Percentiles rank a stretch among this genome's conserved stretches.
Conservation (phyloP, 2,113 vertebrate species). For the Leucopsar rothschildi region DNA sequence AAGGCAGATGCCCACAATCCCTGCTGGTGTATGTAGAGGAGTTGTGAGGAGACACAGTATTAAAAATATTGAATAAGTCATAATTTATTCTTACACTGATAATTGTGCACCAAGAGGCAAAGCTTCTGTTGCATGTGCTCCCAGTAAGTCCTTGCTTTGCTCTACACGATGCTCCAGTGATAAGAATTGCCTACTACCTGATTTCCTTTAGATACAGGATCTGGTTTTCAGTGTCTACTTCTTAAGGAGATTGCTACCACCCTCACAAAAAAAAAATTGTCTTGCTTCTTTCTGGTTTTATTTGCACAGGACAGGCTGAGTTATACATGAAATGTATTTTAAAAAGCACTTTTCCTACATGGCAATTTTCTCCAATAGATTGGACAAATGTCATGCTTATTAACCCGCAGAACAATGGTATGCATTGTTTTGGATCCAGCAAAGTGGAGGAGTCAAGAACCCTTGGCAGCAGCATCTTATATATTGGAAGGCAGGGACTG, state of each 20-base stretch:
- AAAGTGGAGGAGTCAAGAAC: background rate
- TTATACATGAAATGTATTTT: background rate
- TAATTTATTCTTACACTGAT: background rate
- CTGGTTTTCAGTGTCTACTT: background rate
- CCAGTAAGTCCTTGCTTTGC: background rate
- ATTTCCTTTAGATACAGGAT: background rate
- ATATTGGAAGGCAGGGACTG: background rate
- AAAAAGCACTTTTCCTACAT: background rate
- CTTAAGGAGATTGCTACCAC: background rate
- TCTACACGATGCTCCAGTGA: accelerated
- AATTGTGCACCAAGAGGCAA: background rate
- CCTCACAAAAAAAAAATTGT: background rate
- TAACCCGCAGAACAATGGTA: background rate
- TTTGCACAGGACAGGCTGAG: background rate
- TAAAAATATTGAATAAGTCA: background rate
- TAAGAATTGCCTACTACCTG: background rate
- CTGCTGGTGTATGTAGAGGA: background rate
- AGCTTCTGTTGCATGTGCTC: background rate
- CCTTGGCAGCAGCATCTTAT: background rate
- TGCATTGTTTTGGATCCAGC: background rate
- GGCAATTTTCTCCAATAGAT: background rate
- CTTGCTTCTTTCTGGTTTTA: background rate
- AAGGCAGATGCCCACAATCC: background rate
- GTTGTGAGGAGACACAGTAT: background rate
- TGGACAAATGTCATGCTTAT: background rate